Conservation (phyloP, 2,113 vertebrate species). For the Acinonyx jubatus region DNA sequence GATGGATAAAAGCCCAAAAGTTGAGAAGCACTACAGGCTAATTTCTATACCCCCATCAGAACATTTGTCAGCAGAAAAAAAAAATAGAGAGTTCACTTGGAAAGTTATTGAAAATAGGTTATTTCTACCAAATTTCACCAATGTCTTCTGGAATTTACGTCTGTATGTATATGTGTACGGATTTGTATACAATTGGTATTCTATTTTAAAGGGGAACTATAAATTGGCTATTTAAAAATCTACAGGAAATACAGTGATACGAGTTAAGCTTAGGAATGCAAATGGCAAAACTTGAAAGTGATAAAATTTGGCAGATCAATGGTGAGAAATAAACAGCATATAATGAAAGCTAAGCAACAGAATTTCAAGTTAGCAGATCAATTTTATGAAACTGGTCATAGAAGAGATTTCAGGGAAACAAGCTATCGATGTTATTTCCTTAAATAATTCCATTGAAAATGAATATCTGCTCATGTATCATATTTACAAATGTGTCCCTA, state of each 20-base stretch:
- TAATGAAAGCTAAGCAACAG: not conserved
- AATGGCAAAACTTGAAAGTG: not conserved
- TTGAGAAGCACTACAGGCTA: not conserved
- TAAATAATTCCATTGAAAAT: not conserved
- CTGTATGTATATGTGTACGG: not conserved
- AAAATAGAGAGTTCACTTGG: not conserved
- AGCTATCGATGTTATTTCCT: not conserved
- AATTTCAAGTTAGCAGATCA: not conserved
- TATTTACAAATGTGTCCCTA: not conserved
- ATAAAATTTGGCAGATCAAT: constrained; percentile 20
- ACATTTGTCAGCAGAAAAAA: not conserved
- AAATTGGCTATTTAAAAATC: not conserved
- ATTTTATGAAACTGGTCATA: not conserved
- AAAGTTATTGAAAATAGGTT: not conserved
- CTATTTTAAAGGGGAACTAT: not conserved
- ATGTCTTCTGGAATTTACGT: not conserved
- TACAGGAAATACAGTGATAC: not conserved
- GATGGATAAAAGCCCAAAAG: not conserved
- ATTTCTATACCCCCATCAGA: not conserved
- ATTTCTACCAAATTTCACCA: not conserved
- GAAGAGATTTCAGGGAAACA: constrained; percentile 11
- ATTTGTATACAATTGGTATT: not conserved
- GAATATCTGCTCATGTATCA: not conserved
- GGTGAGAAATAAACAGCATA: not conserved
- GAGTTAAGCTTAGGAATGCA: not conserved